Evolutionary conservation across 2,888 invertebrate genomes (phyloP), one percentile per base, ranked within the genome.

Genomic region (Ptilodon capucinus): DNA sequence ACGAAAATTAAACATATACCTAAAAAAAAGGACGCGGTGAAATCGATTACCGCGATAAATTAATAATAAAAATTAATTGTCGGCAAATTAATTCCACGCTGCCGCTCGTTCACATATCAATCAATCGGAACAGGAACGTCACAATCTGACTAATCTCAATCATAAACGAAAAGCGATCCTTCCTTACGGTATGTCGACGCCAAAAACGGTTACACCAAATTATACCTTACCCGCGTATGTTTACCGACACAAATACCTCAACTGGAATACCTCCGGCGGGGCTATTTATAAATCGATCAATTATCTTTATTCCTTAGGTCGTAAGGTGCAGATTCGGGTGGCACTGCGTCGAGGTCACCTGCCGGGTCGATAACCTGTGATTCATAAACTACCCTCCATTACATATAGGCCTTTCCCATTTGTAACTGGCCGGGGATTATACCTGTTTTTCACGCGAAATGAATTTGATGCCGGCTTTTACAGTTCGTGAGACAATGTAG

Each of bases 341-440:
- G 9, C 19, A 11, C 13, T 17, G 28, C 25, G 48, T 19, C 48
- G 70, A 78, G 82, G 78, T 78, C 71, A 78, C 74, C 64, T 76
- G 50, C 54, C 71, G 71, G 79, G 80, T 79, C 79, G 73, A 68
- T 68, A 79, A 70, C 79, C 82, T 69, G 77, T 78, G 79, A 81
- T 78, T 84, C 81, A 81, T 68, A 64, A 81, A 79, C 81, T 77
- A 80, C 79, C 81, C 81, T 61, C 68, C 47, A 68, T 77, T 71
- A 73, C 59, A 64, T 68, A 57, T 66, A 75, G 76, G 76, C 72
- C 66, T 77, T 70, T 64, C 73, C 74, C 73, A 73, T 73, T 78
- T 75, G 74, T 74, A 74, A 71, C 68, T 44, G 54, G 54, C 51
- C 46, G 54, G 48, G 54, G 63, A 65, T 67, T 71, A 63, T 71